Percentiles rank a stretch among this genome's conserved stretches.
Evolutionary conservation across 2,113 vertebrate species (phyloP).

Genomic region (Myrmophylax atrothorax): DNA sequence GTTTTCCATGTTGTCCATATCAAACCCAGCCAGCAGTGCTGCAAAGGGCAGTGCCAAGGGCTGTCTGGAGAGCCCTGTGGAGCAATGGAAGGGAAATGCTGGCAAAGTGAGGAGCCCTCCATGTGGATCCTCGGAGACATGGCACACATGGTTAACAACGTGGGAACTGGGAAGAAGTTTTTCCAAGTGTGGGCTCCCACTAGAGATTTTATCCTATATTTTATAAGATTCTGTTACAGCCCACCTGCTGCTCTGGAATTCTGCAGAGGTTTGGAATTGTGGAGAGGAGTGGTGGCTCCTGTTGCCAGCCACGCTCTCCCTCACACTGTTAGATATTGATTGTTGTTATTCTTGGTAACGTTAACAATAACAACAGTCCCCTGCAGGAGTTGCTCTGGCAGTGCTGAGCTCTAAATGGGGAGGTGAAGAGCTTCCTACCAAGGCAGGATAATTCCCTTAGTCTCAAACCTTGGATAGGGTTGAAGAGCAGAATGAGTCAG

Average conservation of each 20-base stretch:
- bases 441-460: background rate
- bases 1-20: background rate
- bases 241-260: background rate
- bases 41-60: background rate
- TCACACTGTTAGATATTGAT: background rate
- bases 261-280: background rate
- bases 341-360: background rate
- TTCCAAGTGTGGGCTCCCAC: background rate
- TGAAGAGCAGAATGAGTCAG: conserved; percentile 29
- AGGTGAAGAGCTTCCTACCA: background rate
- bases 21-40: background rate
- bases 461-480: background rate
- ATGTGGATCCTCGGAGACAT: background rate
- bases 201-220: background rate
- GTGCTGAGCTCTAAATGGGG: background rate
- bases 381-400: background rate
- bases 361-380: background rate
- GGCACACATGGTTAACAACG: background rate
- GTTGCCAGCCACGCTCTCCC: background rate
- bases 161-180: background rate
- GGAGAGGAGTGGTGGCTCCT: background rate
- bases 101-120: background rate
- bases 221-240: background rate
- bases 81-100: background rate
- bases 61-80: background rate